Evolutionary conservation across 1,140 invertebrate genomes (phyloP).

Genomic region (Nebria ingens): DNA sequence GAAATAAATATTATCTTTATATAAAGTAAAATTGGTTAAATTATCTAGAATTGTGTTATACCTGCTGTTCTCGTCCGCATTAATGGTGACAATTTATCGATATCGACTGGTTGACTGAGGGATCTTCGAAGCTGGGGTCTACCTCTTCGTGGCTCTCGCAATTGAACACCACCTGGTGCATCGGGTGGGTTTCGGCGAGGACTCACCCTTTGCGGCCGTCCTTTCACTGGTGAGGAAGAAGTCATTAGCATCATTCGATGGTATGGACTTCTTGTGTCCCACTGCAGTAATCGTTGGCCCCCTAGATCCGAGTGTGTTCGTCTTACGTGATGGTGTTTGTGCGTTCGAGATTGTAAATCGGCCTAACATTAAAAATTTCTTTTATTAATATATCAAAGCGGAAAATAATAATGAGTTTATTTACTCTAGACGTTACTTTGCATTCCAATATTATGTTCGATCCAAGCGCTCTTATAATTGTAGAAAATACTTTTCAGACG

Average conservation of each 20-base stretch:
- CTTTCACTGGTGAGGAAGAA: constrained; percentile 49
- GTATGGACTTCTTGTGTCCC: constrained; percentile 43
- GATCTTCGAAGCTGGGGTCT: constrained; percentile 48
- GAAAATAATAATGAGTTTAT: too few relatives aligned
- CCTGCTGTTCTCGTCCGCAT: constrained; percentile 44
- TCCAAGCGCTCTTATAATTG: too few relatives aligned
- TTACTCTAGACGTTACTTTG: too few relatives aligned
- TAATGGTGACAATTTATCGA: constrained; percentile 51
- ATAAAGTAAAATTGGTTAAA: too few relatives aligned
- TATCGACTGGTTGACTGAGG: constrained; percentile 59
- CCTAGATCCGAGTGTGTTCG: constrained; percentile 50
- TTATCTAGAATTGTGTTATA: too few relatives aligned
- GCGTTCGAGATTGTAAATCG: constrained; percentile 40
- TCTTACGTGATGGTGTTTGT: constrained; percentile 41
- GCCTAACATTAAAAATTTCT: constrained; percentile 33
- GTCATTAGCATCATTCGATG: constrained; percentile 42
- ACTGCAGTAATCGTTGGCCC: constrained; percentile 44
- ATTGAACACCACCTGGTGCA: constrained; percentile 30
- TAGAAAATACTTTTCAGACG: too few relatives aligned
- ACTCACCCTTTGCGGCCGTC: constrained; percentile 40
- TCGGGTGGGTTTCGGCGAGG: constrained; percentile 36
- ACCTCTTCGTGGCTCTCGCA: constrained; percentile 18
- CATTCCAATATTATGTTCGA: too few relatives aligned
- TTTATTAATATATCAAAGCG: too few relatives aligned
- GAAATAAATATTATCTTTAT: too few relatives aligned